Percentiles rank a stretch among this genome's conserved stretches.
Evolutionary conservation across 2,888 invertebrate genomes (phyloP).

Genomic region (Mycalesis mineus): DNA sequence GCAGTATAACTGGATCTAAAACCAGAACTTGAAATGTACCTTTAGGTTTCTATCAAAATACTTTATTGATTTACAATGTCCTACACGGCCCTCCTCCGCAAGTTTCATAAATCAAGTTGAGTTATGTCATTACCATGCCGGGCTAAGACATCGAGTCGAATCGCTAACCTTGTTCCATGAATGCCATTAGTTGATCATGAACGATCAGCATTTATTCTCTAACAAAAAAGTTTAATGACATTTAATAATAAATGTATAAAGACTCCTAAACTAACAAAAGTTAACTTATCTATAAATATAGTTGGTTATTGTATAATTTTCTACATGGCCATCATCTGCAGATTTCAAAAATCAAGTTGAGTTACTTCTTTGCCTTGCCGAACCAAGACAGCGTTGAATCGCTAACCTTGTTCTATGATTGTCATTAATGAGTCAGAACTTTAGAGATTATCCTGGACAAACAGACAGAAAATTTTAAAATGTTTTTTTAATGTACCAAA

Average conservation of each 20-base stretch:
- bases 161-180: constrained; percentile 43
- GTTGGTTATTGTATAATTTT: not conserved
- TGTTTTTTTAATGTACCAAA: no score
- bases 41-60: not conserved
- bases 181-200: constrained; percentile 38
- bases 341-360: constrained; percentile 17
- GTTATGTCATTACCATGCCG: constrained; percentile 21
- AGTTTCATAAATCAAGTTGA: constrained; percentile 18
- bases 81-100: constrained; percentile 1
- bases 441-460: no score
- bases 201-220: constrained; percentile 1
- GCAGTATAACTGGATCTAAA: no score
- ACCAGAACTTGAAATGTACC: no score
- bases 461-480: no score
- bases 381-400: constrained; percentile 25
- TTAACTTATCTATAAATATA: not conserved
- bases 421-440: constrained; percentile 37
- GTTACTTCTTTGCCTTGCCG: constrained; percentile 20
- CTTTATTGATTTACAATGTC: not conserved
- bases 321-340: not conserved
- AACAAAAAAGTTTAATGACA: no score
- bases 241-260: no score
- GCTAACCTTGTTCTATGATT: constrained; percentile 45
- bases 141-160: constrained; percentile 27
- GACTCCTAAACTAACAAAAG: no score